Percentiles rank a stretch among this genome's conserved stretches.
phyloP scores from a whole-genome alignment of 2,888 invertebrate genomes.

The Vannuccia rotundouncinata region DNA sequence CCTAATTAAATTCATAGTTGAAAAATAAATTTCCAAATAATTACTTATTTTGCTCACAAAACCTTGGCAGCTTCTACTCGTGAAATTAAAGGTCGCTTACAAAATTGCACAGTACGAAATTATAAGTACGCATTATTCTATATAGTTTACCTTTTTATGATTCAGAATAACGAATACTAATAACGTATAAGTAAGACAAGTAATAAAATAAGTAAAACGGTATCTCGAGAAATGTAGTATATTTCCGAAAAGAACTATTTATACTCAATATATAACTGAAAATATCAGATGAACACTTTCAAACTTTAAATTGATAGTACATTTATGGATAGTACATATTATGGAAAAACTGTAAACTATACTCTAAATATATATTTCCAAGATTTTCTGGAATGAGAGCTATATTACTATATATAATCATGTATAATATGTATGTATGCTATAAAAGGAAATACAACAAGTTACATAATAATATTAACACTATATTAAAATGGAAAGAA shows the following conservation, averaged over 20 bases:
- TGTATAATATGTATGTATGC: too few relatives aligned
- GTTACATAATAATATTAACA: neutral
- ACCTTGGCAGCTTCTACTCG: too few relatives aligned
- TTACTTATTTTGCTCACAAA: too few relatives aligned
- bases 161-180: too few relatives aligned
- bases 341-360: neutral
- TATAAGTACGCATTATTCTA: too few relatives aligned
- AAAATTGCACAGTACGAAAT: too few relatives aligned
- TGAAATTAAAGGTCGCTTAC: too few relatives aligned
- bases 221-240: neutral
- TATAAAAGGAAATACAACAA: neutral
- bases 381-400: neutral
- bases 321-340: too few relatives aligned
- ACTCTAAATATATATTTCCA: neutral
- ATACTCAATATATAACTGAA: neutral
- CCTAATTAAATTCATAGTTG: too few relatives aligned
- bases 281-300: neutral
- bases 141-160: too few relatives aligned
- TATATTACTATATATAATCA: neutral
- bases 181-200: too few relatives aligned
- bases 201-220: neutral
- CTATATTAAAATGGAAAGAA: neutral
- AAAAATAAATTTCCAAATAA: too few relatives aligned
- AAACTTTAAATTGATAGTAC: neutral
- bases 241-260: neutral